Base-by-base conservation (phyloP, 2,797 vertebrate genomes). In the Neostethus bicornis region DNA sequence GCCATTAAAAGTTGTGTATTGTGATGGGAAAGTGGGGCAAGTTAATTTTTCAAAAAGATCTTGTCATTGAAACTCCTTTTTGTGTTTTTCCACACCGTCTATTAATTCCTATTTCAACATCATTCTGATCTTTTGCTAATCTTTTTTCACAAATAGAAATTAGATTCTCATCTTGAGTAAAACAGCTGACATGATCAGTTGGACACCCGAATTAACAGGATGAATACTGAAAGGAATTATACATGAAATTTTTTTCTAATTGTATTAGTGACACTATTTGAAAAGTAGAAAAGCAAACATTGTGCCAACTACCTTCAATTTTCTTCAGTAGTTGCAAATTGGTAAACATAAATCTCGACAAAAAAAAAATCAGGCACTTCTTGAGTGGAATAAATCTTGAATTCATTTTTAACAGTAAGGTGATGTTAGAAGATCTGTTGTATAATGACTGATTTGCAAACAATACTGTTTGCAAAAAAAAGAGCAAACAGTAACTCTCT, bases 391-490 rank as follows among this genome's bases (percentile, higher is more conserved):
- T 51, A 6, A 5, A 21, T 37, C 51, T 16, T 5, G 25, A 10
- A 14, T 26, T 2, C 7, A 16, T 17, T 28, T 39, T 7, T 38
- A 28, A 13, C 31, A 64, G n/a, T 7, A 1, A 7, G 45, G 14
- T n/a, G n/a, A n/a, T n/a, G n/a, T n/a, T n/a, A 28, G 20, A 39
- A 52, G 58, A 21, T 24, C 29, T 66, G 57, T 60, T 34, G 31
- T 14, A 5, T 13, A 5, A 7, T 34, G 31, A 13, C 34, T 34
- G 11, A 34, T 34, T 45, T n/a, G n/a, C n/a, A n/a, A n/a, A n/a
- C n/a, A n/a, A n/a, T n/a, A n/a, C n/a, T n/a, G n/a, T n/a, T n/a
- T n/a, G n/a, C n/a, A n/a, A n/a, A n/a, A n/a, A n/a, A n/a, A n/a
- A n/a, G n/a, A n/a, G n/a, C n/a, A n/a, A n/a, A n/a, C n/a, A n/a